Percentiles rank a stretch among this genome's conserved stretches.
Conservation (phyloP, 2,888 invertebrate species). For the Plusia festucae region DNA sequence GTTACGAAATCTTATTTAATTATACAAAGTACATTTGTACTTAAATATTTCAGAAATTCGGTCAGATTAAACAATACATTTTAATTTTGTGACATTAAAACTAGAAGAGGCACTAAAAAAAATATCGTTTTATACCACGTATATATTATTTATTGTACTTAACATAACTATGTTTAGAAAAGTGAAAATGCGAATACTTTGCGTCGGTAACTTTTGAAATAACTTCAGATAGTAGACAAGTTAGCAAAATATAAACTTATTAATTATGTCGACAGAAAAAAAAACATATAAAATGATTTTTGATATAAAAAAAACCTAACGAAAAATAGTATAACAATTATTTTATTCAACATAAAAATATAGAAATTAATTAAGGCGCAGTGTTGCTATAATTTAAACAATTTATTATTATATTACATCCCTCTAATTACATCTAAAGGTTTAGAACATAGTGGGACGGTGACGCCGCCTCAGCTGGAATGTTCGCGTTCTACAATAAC, state of each 20-base stretch:
- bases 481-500: slow-evolving; percentile 28
- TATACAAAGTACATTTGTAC: slow-evolving; percentile 35
- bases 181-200: slow-evolving; percentile 46
- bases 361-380: slow-evolving; percentile 59
- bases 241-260: slow-evolving; percentile 57
- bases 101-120: slow-evolving; percentile 29
- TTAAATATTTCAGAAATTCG: slow-evolving; percentile 23
- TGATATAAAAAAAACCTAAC: slow-evolving; percentile 47
- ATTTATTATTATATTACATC: slow-evolving; percentile 46
- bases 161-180: slow-evolving; percentile 58
- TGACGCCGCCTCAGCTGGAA: slow-evolving; percentile 49
- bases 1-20: neutral
- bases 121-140: slow-evolving; percentile 50
- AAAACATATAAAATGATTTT: slow-evolving; percentile 59
- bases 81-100: slow-evolving; percentile 17
- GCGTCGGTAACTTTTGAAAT: slow-evolving; percentile 56
- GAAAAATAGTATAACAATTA: slow-evolving; percentile 58
- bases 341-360: slow-evolving; percentile 67
- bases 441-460: slow-evolving; percentile 31
- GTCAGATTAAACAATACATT: slow-evolving; percentile 17
- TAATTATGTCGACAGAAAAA: slow-evolving; percentile 50
- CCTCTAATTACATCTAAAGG: slow-evolving; percentile 48
- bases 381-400: slow-evolving; percentile 49
- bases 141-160: slow-evolving; percentile 62
- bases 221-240: slow-evolving; percentile 28